Evolutionary conservation across 2,888 invertebrate species (phyloP).

Genomic region (Pandemis corylana): DNA sequence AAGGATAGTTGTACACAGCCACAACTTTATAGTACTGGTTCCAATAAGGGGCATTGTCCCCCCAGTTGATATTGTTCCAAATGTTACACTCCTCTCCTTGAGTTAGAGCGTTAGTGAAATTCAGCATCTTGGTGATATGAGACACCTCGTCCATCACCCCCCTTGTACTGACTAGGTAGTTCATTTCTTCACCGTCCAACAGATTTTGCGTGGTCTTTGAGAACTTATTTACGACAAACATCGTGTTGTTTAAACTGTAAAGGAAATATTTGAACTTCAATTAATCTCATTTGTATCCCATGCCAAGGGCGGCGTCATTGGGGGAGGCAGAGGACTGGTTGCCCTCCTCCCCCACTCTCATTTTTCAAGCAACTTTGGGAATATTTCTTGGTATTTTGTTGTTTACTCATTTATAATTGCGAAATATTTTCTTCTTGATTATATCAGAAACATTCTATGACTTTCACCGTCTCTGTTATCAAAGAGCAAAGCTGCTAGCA

Average conservation of each 20-base stretch:
- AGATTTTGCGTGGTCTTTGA: conserved; percentile 72
- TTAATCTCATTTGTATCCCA: not conserved
- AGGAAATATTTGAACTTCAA: not conserved
- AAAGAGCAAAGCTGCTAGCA: too few relatives aligned
- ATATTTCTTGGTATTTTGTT: too few relatives aligned
- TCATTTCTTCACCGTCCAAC: conserved; percentile 68
- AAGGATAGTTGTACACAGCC: conserved; percentile 72
- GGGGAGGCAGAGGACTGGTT: too few relatives aligned
- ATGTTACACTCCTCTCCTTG: conserved; percentile 47
- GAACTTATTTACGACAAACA: conserved; percentile 71
- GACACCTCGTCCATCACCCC: conserved; percentile 72
- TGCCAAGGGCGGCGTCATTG: too few relatives aligned
- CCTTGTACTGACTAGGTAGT: conserved; percentile 63
- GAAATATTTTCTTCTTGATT: too few relatives aligned
- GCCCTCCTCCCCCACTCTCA: too few relatives aligned
- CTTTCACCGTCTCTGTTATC: too few relatives aligned
- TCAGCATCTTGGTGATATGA: conserved; percentile 67
- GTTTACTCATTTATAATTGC: too few relatives aligned
- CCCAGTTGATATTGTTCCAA: conserved; percentile 79
- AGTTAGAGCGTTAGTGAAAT: conserved; percentile 56
- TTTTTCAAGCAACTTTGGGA: too few relatives aligned
- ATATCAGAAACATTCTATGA: too few relatives aligned
- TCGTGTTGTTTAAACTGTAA: conserved; percentile 76
- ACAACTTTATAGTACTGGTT: conserved; percentile 76
- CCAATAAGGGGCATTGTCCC: conserved; percentile 79